Base-by-base conservation (phyloP, 2,113 vertebrate genomes). In the Lepidothrix coronata region DNA sequence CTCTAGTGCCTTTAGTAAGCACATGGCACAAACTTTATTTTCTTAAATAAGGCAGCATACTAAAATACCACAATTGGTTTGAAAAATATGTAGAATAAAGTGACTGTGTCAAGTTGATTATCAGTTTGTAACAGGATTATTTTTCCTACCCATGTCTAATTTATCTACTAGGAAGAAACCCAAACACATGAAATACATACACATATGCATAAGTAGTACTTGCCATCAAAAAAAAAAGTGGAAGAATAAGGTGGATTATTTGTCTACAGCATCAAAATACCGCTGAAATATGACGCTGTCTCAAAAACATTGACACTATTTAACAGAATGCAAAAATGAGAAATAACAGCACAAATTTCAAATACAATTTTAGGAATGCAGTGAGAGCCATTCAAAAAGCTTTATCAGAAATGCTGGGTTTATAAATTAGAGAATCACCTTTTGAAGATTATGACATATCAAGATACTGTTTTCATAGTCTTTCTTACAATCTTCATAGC, bases 1-100 rank as follows among this genome's bases (percentile, higher is more conserved):
- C 98, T 98, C 98, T 98, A 94, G 97, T 97, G 98, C 65, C 44
- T 37, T 10, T 6, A 54, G 39, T 14, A 31, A 33, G 89, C 52
- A 90, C 43, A 37, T 2, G 23, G 54, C 27, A 43, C 33, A 22
- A 76, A 8, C 22, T 5, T 1, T 3, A 22, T 5, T 16, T 8
- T 2, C 11, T 23, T 31, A 7, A 61, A 49, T 15, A 73, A 44
- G 67, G n/a, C 14, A 12, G 11, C 11, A 2, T 15, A 5, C 18
- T 16, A 37, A 72, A 55, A 5, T 24, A 13, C 11, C 9, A 5
- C n/a, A 2, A 23, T 4, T 7, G 5, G 7, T 31, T 52, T 31
- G 46, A n/a, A 59, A 77, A 67, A 20, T 3, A 12, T 1, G 9
- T 6, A 27, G 4, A 43, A 52, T 68, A 65, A 58, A 82, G 70